Percentiles rank a stretch among this genome's conserved stretches.
These are phyloP conservation scores for Melanargia galathea DNA, from an alignment of 2,888 invertebrate species.

Conservation along the genomic window DNA sequence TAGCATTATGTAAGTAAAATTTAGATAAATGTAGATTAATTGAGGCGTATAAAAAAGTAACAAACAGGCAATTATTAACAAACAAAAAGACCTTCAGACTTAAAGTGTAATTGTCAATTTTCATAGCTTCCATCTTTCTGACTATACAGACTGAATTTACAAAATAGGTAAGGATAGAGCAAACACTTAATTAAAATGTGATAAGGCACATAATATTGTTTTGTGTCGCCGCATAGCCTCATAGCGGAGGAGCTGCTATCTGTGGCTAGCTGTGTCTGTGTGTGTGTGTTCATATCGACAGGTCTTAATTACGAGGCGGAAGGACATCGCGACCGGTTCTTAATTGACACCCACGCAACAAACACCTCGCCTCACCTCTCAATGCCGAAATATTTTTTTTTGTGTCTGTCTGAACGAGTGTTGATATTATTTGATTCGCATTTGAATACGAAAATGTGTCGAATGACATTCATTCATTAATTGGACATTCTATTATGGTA, in stretches of 20 bases:
- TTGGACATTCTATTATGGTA: background rate
- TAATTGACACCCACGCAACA: constrained; percentile 35
- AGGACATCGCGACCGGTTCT: constrained; percentile 28
- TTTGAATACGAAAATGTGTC: background rate
- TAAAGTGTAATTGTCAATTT: no score
- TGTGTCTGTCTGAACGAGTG: background rate
- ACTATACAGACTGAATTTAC: no score
- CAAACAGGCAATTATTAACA: no score
- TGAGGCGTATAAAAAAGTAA: no score
- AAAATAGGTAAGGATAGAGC: no score
- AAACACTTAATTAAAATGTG: constrained; percentile 7
- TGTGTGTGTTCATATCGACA: constrained; percentile 10
- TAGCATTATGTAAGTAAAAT: no score
- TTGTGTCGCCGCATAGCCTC: background rate
- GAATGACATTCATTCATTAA: background rate
- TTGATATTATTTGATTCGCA: constrained; percentile 6
- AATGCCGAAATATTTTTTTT: constrained; percentile 22
- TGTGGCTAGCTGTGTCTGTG: background rate
- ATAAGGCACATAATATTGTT: constrained; percentile 17
- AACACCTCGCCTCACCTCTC: constrained; percentile 20
- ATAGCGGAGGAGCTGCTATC: background rate
- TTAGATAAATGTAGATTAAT: no score
- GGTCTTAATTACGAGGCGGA: constrained; percentile 19
- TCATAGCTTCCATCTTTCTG: no score
- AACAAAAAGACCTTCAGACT: no score